Base-by-base conservation (phyloP, 2,113 vertebrate genomes). In the Phaethornis superciliosus region DNA sequence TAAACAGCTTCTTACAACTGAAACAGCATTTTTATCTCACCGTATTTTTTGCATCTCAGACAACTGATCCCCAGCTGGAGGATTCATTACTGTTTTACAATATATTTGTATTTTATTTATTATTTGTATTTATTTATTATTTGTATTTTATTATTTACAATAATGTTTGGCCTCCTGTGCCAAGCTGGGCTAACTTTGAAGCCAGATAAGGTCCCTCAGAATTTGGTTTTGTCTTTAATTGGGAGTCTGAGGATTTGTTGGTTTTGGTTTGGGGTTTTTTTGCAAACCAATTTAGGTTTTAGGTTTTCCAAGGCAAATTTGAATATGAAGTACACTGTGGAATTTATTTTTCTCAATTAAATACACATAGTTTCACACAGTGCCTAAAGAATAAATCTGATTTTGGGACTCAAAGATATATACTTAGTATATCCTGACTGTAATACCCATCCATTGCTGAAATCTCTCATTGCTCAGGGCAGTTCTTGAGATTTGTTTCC, bases 371-470 rank as follows among this genome's bases (percentile, higher is more conserved):
- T 69, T 82, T 89, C 84, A 62, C 65, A 76, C 40, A 62, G 15
- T 27, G 20, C 42, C 2, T 9, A 65, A 27, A 79, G 63, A 81
- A 62, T 84, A 96, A 56, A 69, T 91, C 58, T 62, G 28, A 72
- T 82, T 95, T 82, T 96, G 88, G 81, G 75, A 80, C 62, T 69
- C 30, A 35, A 72, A 94, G 12, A 56, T 52, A 44, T 0, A 4
- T 18, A 6, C 14, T 75, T 89, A 62, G 47, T 81, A 56, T n/a
- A 46, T 64, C 35, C 75, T 65, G 27, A 91, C 24, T 7, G 1
- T 76, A 85, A 62, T 82, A 69, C 91, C 81, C 90, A 82, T 96
- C 89, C 91, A 81, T 69, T 82, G 55, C 78, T 72, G 75, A 89
- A 91, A 74, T 72, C 30, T 92, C 65, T 89, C 30, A 2, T 55